These are phyloP conservation scores for Clamator glandarius DNA, from an alignment of 2,797 vertebrate genomes.

Conservation along the genomic window DNA sequence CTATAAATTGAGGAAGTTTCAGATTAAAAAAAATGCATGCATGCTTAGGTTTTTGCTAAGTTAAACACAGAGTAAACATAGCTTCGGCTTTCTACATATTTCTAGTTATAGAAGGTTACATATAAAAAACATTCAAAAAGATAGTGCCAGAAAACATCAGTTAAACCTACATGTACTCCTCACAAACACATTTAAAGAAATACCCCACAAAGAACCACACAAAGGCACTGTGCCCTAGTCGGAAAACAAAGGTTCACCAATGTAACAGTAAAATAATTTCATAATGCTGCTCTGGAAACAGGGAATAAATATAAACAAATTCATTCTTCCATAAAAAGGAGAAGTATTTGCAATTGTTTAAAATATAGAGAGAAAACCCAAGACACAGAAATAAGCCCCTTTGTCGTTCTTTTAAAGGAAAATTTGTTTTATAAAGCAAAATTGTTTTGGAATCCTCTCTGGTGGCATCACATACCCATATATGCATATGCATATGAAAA, in stretches of 20 bases:
- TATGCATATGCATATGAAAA: not conserved
- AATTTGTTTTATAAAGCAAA: conserved; percentile 1
- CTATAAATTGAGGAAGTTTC: not conserved
- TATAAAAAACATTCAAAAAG: not conserved
- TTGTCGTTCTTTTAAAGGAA: not conserved
- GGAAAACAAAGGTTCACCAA: not conserved
- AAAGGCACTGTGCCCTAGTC: not conserved
- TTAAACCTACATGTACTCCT: not conserved
- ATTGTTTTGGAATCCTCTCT: not conserved
- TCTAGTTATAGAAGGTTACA: not conserved
- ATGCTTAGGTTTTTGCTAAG: not conserved
- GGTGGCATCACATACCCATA: not conserved
- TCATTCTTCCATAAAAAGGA: conserved; percentile 59
- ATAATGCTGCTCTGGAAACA: conserved; percentile 7
- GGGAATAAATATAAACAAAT: conserved; percentile 38
- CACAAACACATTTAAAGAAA: not conserved
- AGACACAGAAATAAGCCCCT: not conserved
- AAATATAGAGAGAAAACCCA: conserved; percentile 13
- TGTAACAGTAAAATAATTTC: not conserved
- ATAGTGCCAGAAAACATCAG: not conserved
- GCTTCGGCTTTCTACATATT: not conserved
- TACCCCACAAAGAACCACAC: not conserved
- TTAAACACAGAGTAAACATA: not conserved
- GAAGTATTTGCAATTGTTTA: conserved; percentile 45
- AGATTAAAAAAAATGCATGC: not conserved